Evolutionary conservation across 2,888 invertebrate genomes (phyloP), one percentile per base, ranked within the genome.

Genomic region (Drosophila pullipes): DNA sequence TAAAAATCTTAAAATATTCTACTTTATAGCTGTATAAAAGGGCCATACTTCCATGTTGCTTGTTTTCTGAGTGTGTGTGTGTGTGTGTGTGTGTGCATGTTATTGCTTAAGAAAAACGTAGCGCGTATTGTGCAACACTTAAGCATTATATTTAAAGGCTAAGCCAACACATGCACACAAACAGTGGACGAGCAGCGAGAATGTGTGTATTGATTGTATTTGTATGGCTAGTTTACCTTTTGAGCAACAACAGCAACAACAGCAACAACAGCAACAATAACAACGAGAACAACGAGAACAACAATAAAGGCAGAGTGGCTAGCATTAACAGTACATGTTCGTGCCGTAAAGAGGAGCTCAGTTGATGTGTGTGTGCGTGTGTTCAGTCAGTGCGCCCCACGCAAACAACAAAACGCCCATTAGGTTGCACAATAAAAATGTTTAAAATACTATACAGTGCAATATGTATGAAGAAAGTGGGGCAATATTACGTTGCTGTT

Each of bases 291-390:
- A 61, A 44, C 58, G 60, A 50, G 50, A 53, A 61, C 63, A 60
- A 35, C 59, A 63, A 72, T 54, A 62, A 67, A 50, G 64, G 60
- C 57, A 68, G 69, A 77, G 69, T 77, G 77, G 54, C 64, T 71
- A 80, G 90, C 82, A 90, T 83, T 88, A 88, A 81, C 70, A 81
- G 88, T 80, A 84, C 85, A 85, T 86, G 85, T 77, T 73, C 79
- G 74, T 71, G 68, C 85, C 85, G 72, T 75, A 88, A 89, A 75
- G 79, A 85, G 71, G 54, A 75, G 62, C 60, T 70, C 28, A 44
- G 50, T 30, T 39, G 31, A 37, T 50, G 54, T 58, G 31, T 68
- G 52, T 63, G 37, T 54, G 57, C 63, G 55, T 60, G 30, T 57
- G 53, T 57, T 37, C 52, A 60, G 79, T 69, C 71, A 80, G 80